A percentile compares a stretch with the other conserved stretches of the same genome.
phyloP scores from a whole-genome alignment of 2,797 vertebrate genomes.

The Thalassophryne amazonica region DNA sequence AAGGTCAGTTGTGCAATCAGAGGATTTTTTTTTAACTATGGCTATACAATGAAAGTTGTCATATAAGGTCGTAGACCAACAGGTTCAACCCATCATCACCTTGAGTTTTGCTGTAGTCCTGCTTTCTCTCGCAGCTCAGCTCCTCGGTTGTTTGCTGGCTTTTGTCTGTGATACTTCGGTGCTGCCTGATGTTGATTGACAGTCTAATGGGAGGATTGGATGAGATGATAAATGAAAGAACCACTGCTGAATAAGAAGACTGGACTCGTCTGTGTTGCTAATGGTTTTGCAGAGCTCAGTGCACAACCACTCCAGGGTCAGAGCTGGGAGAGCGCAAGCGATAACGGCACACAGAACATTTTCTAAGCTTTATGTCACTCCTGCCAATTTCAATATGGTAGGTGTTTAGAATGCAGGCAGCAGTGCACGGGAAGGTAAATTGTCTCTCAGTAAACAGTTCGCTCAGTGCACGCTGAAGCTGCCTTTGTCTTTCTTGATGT shows the following conservation, averaged over 20 bases:
- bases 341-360: neutral
- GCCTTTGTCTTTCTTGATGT: neutral
- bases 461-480: neutral
- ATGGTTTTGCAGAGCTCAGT: slow-evolving; percentile 24
- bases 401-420: slow-evolving; percentile 18
- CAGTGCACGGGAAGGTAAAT: neutral
- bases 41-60: too few relatives aligned
- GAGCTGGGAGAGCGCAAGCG: slow-evolving; percentile 2
- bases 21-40: too few relatives aligned
- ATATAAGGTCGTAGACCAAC: too few relatives aligned
- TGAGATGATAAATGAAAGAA: slow-evolving; percentile 57
- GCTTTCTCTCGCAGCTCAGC: too few relatives aligned
- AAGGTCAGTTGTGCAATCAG: too few relatives aligned
- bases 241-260: slow-evolving; percentile 36
- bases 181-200: slow-evolving; percentile 50
- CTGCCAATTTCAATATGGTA: slow-evolving; percentile 13
- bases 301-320: slow-evolving; percentile 34
- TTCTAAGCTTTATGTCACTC: slow-evolving; percentile 13
- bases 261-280: slow-evolving; percentile 38
- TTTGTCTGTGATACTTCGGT: slow-evolving; percentile 37
- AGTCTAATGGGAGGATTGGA: slow-evolving; percentile 53
- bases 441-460: slow-evolving; percentile 8
- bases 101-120: too few relatives aligned
- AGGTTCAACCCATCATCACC: too few relatives aligned
- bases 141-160: neutral